A percentile compares a stretch with the other conserved stretches of the same genome.
These are phyloP conservation scores for Acanthurus tractus DNA, from an alignment of 2,797 vertebrate species.

Conservation along the genomic window DNA sequence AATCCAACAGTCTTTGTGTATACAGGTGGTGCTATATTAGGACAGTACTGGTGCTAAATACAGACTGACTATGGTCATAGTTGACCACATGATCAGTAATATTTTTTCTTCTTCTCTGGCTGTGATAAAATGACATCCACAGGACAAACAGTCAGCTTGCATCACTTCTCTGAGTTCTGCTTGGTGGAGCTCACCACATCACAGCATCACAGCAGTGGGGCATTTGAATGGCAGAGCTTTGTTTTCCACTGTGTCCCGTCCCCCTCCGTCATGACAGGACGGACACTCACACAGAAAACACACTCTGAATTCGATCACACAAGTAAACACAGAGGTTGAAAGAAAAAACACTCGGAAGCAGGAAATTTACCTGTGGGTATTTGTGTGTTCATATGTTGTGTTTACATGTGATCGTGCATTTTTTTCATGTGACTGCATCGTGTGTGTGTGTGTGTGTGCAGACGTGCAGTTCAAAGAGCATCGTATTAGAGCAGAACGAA, in stretches of 20 bases:
- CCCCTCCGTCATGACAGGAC: slow-evolving; percentile 26
- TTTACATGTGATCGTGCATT: slow-evolving; percentile 26
- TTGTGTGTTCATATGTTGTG: slow-evolving; percentile 1
- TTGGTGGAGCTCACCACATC: slow-evolving; percentile 36
- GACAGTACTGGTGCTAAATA: background rate
- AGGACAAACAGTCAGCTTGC: slow-evolving; percentile 5
- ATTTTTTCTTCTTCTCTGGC: background rate
- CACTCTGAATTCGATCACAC: slow-evolving; percentile 19
- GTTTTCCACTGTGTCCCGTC: slow-evolving; percentile 48
- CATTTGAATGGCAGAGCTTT: slow-evolving; percentile 52
- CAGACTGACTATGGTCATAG: background rate
- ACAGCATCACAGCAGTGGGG: slow-evolving; percentile 22
- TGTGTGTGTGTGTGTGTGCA: slow-evolving; percentile 22
- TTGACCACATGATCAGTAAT: background rate
- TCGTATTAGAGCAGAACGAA: slow-evolving; percentile 3
- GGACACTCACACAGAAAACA: slow-evolving; percentile 24
- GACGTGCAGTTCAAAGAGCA: slow-evolving; percentile 1
- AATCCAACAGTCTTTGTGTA: background rate
- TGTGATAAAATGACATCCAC: background rate
- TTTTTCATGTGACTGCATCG: slow-evolving; percentile 7
- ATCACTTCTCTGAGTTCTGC: slow-evolving; percentile 28
- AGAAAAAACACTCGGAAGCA: background rate
- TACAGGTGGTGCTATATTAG: background rate
- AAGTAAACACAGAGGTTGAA: slow-evolving; percentile 22
- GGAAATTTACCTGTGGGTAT: slow-evolving; percentile 6